A percentile compares a stretch with the other conserved stretches of the same genome.
Evolutionary conservation across 2,113 vertebrate genomes (phyloP).

Genomic region (Parotia lawesii): DNA sequence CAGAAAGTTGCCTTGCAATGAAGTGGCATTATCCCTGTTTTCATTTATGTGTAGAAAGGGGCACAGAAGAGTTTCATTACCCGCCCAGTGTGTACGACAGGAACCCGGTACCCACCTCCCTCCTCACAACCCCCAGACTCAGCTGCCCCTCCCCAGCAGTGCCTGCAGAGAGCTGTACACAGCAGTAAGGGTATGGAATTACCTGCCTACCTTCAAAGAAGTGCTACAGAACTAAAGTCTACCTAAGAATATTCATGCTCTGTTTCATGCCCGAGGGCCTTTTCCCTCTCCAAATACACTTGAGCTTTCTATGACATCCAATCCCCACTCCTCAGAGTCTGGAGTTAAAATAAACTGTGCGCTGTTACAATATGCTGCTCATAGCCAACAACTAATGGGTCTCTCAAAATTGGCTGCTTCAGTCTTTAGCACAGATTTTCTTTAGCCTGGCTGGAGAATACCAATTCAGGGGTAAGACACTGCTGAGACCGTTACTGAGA

Average conservation of each 20-base stretch:
- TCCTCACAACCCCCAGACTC: background rate
- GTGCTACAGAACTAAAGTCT: background rate
- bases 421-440: background rate
- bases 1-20: background rate
- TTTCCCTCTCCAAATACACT: slow-evolving; percentile 5
- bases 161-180: background rate
- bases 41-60: background rate
- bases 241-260: background rate
- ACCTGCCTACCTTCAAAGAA: background rate
- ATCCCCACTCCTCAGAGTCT: background rate
- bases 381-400: background rate
- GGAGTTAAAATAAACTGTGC: background rate
- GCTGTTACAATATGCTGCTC: background rate
- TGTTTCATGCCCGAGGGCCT: background rate
- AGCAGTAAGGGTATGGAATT: background rate
- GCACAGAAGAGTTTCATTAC: background rate
- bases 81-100: background rate
- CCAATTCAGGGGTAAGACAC: background rate
- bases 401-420: background rate
- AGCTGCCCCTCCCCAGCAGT: background rate
- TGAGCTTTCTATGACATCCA: background rate
- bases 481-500: background rate
- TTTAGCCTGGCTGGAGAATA: background rate
- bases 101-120: background rate
- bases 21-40: background rate